Evolutionary conservation across 2,888 invertebrate genomes (phyloP), one percentile per base, ranked within the genome.

Genomic region (Melinaea marsaeus): DNA sequence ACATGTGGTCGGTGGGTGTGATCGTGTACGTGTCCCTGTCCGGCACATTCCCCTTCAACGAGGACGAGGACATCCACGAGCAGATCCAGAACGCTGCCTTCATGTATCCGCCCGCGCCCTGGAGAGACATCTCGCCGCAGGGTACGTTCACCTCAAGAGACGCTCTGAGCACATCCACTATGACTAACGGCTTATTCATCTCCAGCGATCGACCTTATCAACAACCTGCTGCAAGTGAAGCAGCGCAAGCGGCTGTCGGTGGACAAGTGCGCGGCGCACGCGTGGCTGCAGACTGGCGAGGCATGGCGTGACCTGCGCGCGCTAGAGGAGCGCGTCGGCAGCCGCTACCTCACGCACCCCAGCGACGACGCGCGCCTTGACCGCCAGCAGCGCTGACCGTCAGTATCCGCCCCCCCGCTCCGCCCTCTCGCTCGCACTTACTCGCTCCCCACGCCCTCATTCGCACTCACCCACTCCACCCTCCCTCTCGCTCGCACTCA

Each of bases 1-100:
- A 99, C 88, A 99, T 99, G 99, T 99, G 99, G 99, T 98, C 98
- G 78, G 99, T 99, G 58, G 99, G 99, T 42, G 99, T 99, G 2
- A 99, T 99, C 75, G 95, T 99, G 70, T 99, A 99, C 88, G 99
- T 99, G 59, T 98, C 98, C 69, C 92, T 99, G 56, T 98, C 98
- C 75, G 99, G 99, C 69, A 99, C 99, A 0, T 99, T 99, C 90
- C 99, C 99, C 45, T 99, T 99, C 91, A 99, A 99, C 88, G 99
- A 99, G 90, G 99, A 99, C 86, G 99, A 99, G 90, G 99, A 99
- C 85, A 99, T 99, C 79, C 96, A 98, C 86, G 99, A 99, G 86
- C 99, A 99, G 91, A 99, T 99, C 72, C 98, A 99, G 90, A 99
- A 99, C 92, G 99, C 99, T 45, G 98, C 98, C 62, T 99, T 99